Evolutionary conservation across 2,888 invertebrate genomes (phyloP).

Genomic region (Gastracanthus pulcherrimus): DNA sequence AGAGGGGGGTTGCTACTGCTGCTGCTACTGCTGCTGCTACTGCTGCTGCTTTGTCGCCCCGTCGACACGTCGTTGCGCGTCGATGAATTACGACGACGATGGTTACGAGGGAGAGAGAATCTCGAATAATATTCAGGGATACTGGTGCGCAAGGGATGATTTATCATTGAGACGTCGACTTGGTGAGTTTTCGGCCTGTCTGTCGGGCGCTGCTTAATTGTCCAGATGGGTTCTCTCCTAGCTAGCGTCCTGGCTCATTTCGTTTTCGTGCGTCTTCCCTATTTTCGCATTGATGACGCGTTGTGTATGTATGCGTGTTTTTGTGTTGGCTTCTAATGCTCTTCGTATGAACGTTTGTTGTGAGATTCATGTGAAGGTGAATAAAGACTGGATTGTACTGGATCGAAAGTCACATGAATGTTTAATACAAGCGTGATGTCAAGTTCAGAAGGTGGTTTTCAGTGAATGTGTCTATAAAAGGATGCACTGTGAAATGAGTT

Average conservation of each 20-base stretch:
- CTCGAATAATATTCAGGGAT: conserved; percentile 17
- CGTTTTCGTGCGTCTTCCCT: background rate
- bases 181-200: conserved; percentile 5
- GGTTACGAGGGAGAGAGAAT: background rate
- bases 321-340: background rate
- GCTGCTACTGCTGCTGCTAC: too few relatives aligned
- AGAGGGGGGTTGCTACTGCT: too few relatives aligned
- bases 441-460: too few relatives aligned
- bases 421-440: too few relatives aligned
- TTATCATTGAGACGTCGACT: conserved; percentile 40
- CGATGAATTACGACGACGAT: conserved; percentile 27
- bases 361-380: too few relatives aligned
- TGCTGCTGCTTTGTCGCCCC: conserved; percentile 14
- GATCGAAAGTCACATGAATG: too few relatives aligned
- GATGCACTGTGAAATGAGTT: too few relatives aligned
- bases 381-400: too few relatives aligned
- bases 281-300: background rate
- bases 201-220: conserved; percentile 30
- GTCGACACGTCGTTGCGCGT: conserved; percentile 29
- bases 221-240: conserved; percentile 6
- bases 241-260: background rate
- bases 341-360: too few relatives aligned
- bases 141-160: conserved; percentile 16
- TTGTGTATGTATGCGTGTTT: background rate
- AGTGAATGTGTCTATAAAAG: too few relatives aligned